These are phyloP conservation scores for Brienomyrus brachyistius DNA, from an alignment of 2,113 vertebrate genomes.

Conservation along the genomic window DNA sequence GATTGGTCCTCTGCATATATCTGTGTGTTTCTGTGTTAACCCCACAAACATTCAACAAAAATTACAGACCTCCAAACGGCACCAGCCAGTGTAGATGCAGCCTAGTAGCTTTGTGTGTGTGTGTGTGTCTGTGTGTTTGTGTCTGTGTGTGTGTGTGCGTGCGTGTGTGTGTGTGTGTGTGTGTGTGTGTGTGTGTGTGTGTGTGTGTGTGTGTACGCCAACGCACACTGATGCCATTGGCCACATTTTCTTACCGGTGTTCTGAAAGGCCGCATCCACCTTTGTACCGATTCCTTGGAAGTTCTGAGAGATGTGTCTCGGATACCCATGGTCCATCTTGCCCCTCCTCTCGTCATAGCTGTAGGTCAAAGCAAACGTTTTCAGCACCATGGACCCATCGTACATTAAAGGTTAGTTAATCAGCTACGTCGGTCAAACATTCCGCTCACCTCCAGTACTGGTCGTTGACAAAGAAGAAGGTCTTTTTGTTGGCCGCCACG, in stretches of 20 bases:
- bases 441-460: conserved; percentile 52
- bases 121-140: neutral
- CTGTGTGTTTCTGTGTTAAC: neutral
- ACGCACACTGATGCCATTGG: neutral
- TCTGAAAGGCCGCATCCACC: conserved; percentile 57
- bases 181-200: neutral
- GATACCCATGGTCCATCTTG: conserved; percentile 48
- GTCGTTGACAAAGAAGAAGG: conserved; percentile 48
- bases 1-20: neutral
- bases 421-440: neutral
- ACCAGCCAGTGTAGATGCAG: neutral
- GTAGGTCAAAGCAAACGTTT: neutral
- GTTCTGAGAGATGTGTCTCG: conserved; percentile 34
- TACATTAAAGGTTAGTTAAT: neutral
- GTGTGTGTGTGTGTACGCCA: neutral
- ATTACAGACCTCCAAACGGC: neutral
- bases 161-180: neutral
- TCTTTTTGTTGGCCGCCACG: conserved; percentile 29
- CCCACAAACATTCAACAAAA: neutral
- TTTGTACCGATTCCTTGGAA: conserved; percentile 44
- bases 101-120: neutral
- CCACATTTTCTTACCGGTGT: conserved; percentile 38
- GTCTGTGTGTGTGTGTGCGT: too few relatives aligned
- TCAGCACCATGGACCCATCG: neutral
- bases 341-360: conserved; percentile 49